A percentile compares a stretch with the other conserved stretches of the same genome.
Evolutionary conservation across 2,113 vertebrate genomes (phyloP).

Genomic region (Gallinago media): DNA sequence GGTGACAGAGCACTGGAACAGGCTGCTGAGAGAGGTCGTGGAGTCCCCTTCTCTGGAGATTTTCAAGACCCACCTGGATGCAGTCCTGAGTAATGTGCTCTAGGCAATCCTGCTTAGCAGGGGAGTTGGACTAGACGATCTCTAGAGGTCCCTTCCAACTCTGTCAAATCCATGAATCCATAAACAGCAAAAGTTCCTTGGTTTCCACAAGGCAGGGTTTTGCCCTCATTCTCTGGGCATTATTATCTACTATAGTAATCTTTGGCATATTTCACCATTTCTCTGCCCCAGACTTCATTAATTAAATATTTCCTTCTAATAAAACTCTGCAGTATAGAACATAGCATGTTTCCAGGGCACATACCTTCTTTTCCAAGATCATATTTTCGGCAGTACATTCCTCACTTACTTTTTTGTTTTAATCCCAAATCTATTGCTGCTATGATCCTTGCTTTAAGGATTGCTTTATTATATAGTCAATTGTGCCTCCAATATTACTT

Average conservation of each 20-base stretch:
- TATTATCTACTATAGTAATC: background rate
- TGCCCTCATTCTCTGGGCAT: background rate
- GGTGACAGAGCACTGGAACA: too few relatives aligned
- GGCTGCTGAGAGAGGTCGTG: too few relatives aligned
- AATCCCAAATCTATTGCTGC: background rate
- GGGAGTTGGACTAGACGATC: too few relatives aligned
- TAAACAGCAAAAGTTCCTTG: background rate
- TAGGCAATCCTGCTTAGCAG: too few relatives aligned
- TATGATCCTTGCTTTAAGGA: background rate
- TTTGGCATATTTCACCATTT: background rate
- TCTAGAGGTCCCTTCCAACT: too few relatives aligned
- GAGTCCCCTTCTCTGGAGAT: too few relatives aligned
- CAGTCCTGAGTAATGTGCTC: too few relatives aligned
- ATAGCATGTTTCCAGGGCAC: background rate
- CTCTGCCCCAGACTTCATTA: background rate
- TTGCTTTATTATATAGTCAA: background rate
- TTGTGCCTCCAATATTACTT: background rate
- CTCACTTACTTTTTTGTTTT: background rate
- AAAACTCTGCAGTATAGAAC: background rate
- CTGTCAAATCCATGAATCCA: too few relatives aligned
- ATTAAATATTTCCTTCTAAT: constrained; percentile 41
- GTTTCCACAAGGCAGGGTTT: background rate
- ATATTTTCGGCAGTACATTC: background rate
- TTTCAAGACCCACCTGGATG: too few relatives aligned
- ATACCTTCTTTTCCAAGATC: background rate